Evolutionary conservation across 2,797 vertebrate species (phyloP), one percentile per base, ranked within the genome.

Genomic region (Echeneis naucrates): DNA sequence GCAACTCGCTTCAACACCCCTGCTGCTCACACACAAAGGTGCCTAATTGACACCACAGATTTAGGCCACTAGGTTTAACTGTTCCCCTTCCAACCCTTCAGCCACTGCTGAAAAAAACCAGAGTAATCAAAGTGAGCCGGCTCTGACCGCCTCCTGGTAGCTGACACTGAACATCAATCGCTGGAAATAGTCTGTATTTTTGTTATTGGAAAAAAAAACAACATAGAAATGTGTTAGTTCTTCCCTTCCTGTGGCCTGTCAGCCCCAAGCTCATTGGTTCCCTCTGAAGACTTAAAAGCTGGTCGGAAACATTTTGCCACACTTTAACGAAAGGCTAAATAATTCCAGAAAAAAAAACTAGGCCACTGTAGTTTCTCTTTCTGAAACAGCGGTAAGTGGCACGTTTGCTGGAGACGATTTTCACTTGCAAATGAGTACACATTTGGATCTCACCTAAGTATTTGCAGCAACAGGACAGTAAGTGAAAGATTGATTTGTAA

Each of bases 31-130:
- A 74, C 76, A 91, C 87, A 91, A 90, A 89, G 71, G 75, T 81
- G 78, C 78, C 84, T 91, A 90, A 92, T 89, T 90, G 89, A 91
- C 89, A 90, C 84, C 85, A 75, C 75, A 88, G 84, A 92, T 89
- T 80, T 85, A 85, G 90, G 89, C 85, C 88, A 80, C 80, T 80
- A 72, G 79, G 68, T 89, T 89, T 87, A 87, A 89, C 86, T 76
- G 82, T 83, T 81, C 71, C 68, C 75, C 71, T 58, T 78, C 78
- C 78, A 85, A 62, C 47, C 63, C 79, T 80, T 84, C 82, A 80
- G 72, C 70, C 75, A 66, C 58, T 61, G 54, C 76, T 27, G 66
- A 75, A 83, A 74, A n/a, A 61, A 78, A 82, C 81, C 62, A 72
- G 59, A 77, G 54, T 67, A 78, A 74, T 67, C 65, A 14, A 77